phyloP scores from a whole-genome alignment of 2,888 invertebrate species.

The Macaria notata region DNA sequence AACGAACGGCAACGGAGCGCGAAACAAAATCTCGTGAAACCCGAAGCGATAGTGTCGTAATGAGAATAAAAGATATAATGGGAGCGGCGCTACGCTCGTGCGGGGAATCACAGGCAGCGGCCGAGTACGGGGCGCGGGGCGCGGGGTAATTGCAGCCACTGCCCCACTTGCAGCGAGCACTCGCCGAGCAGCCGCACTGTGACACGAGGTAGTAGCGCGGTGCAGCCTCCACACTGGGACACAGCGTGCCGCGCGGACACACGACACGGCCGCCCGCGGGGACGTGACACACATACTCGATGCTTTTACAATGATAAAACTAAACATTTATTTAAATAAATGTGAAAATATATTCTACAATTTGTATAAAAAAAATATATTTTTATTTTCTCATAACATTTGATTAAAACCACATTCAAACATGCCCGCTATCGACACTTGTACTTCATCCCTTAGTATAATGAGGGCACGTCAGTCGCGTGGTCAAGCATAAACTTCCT shows the following conservation, averaged over 20 bases:
- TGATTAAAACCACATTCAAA: too few species aligned
- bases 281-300: neutral
- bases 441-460: constrained; percentile 14
- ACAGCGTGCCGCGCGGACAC: neutral
- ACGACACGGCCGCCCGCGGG: neutral
- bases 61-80: constrained; percentile 39
- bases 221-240: neutral
- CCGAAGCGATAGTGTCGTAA: constrained; percentile 33
- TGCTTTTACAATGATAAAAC: constrained; percentile 9
- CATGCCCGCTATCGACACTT: constrained; percentile 14
- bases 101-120: constrained; percentile 49
- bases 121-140: constrained; percentile 13
- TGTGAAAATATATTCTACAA: too few species aligned
- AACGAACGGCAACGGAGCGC: constrained; percentile 31
- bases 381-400: too few species aligned
- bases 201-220: constrained; percentile 39
- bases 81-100: constrained; percentile 39
- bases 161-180: constrained; percentile 52
- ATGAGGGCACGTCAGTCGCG: constrained; percentile 31
- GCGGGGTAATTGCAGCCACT: constrained; percentile 52
- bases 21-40: constrained; percentile 45
- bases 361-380: too few species aligned
- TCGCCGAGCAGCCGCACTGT: constrained; percentile 55
- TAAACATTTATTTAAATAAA: too few species aligned
- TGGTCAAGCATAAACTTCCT: constrained; percentile 43